Evolutionary conservation across 2,797 vertebrate genomes (phyloP).

Genomic region (Gambelia wislizenii): DNA sequence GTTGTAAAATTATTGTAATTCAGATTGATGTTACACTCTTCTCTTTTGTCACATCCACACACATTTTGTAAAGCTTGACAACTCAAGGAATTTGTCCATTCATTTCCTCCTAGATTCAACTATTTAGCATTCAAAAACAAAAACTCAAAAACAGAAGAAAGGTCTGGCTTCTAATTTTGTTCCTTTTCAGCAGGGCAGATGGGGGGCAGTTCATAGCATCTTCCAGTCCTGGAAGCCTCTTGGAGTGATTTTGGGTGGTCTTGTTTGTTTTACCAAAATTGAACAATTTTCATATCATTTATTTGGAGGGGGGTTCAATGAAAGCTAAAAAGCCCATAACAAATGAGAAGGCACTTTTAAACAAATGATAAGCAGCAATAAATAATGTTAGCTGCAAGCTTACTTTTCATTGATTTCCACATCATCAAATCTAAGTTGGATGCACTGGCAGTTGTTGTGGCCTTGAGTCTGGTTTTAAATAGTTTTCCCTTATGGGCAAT

Average conservation of each 20-base stretch:
- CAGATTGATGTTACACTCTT: constrained; percentile 2
- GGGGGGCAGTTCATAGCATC: too few relatives aligned
- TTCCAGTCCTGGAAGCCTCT: too few relatives aligned
- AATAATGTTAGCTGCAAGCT: background rate
- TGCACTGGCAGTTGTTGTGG: background rate
- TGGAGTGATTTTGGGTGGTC: too few relatives aligned
- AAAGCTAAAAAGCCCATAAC: background rate
- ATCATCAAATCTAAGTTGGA: background rate
- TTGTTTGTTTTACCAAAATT: too few relatives aligned
- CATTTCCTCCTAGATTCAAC: background rate
- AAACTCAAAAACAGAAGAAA: too few relatives aligned
- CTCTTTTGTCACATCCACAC: background rate
- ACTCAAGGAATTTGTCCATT: background rate
- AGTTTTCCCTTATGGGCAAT: background rate
- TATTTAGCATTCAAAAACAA: too few relatives aligned
- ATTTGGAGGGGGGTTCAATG: too few relatives aligned
- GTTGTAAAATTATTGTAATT: background rate
- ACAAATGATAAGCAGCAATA: background rate
- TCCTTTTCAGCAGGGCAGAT: too few relatives aligned
- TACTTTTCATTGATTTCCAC: background rate
- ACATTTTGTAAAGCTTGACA: background rate
- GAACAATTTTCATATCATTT: too few relatives aligned
- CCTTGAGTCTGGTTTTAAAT: background rate
- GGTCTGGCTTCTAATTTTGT: too few relatives aligned
- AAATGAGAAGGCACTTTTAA: background rate